Evolutionary conservation across 2,113 vertebrate genomes (phyloP).

Genomic region (Alectura lathami): DNA sequence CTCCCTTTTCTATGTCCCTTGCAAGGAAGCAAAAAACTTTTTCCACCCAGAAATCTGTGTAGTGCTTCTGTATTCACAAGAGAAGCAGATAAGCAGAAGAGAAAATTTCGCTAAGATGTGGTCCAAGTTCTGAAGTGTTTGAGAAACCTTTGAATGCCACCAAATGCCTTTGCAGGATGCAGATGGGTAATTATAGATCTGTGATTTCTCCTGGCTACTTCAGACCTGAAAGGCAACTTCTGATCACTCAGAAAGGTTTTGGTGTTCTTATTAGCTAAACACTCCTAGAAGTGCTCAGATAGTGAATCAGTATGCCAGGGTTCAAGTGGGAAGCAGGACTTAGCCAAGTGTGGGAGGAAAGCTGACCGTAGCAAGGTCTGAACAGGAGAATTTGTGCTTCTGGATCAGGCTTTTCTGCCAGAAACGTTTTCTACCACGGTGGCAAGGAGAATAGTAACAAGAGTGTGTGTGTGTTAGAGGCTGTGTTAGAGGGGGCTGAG

Average conservation of each 20-base stretch:
- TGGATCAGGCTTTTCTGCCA: background rate
- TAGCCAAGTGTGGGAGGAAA: background rate
- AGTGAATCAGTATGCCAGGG: background rate
- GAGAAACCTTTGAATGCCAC: background rate
- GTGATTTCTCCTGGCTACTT: background rate
- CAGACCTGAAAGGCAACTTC: background rate
- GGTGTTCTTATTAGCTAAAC: background rate
- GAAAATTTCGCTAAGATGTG: background rate
- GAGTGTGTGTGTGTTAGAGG: fast-evolving
- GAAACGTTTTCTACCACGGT: background rate
- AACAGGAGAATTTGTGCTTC: background rate
- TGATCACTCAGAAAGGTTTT: background rate
- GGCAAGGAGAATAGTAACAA: background rate
- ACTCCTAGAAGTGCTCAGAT: background rate
- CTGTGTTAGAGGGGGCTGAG: background rate
- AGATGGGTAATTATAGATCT: background rate
- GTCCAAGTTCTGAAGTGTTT: background rate
- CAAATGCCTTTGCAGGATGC: background rate
- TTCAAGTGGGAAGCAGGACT: background rate
- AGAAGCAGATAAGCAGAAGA: background rate
- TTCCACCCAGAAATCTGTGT: background rate
- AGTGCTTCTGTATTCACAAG: background rate
- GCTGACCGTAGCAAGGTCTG: background rate
- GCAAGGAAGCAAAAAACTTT: background rate
- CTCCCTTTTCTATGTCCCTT: background rate